A percentile compares a stretch with the other conserved stretches of the same genome.
Conservation (phyloP, 2,113 vertebrate species). For the Sapajus apella region DNA sequence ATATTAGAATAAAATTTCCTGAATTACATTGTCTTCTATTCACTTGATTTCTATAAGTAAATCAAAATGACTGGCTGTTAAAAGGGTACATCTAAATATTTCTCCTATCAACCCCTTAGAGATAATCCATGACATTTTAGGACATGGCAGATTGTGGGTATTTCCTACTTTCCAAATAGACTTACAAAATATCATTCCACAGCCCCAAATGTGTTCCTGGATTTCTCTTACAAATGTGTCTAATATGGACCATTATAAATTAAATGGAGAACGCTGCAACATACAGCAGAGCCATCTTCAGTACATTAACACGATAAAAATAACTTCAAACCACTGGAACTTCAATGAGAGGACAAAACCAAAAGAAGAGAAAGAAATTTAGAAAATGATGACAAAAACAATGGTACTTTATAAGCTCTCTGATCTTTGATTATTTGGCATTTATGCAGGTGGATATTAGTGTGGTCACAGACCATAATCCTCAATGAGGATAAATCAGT, state of each 20-base stretch:
- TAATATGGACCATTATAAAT: conserved; percentile 33
- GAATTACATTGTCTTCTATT: conserved; percentile 81
- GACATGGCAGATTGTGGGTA: background rate
- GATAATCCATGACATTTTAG: conserved; percentile 56
- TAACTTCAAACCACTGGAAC: conserved; percentile 49
- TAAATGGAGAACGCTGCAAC: conserved; percentile 55
- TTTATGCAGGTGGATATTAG: conserved; percentile 16
- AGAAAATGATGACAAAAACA: conserved; percentile 55
- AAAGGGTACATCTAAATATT: conserved; percentile 76
- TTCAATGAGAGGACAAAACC: conserved; percentile 58
- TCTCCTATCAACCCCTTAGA: conserved; percentile 17
- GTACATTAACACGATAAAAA: conserved; percentile 52
- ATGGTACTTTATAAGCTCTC: conserved; percentile 36
- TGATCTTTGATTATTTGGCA: conserved; percentile 62
- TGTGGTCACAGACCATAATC: conserved; percentile 61
- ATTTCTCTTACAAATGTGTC: conserved; percentile 32
- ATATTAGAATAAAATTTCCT: conserved; percentile 73
- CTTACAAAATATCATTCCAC: conserved; percentile 58
- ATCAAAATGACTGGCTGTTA: conserved; percentile 74
- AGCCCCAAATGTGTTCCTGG: conserved; percentile 2
- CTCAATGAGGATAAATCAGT: conserved; percentile 33
- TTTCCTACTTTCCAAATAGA: conserved; percentile 20
- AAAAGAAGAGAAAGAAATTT: conserved; percentile 56
- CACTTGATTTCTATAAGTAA: conserved; percentile 82
- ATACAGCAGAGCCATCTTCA: conserved; percentile 34